phyloP scores from a whole-genome alignment of 2,797 vertebrate genomes.

The Pipistrellus pygmaeus region DNA sequence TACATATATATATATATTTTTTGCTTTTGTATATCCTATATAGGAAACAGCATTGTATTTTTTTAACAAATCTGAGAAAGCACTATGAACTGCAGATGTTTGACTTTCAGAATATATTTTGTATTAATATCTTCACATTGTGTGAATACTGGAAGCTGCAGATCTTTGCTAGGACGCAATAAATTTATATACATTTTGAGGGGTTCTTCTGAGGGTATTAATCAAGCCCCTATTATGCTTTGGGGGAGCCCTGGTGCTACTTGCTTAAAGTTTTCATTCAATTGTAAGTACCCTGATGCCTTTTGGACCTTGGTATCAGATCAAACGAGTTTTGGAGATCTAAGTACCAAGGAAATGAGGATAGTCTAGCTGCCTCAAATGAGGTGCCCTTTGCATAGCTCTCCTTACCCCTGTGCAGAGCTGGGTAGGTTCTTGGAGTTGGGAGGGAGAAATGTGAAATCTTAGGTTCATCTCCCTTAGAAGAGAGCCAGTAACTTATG shows the following conservation, averaged over 20 bases:
- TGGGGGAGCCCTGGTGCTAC: slow-evolving; percentile 82
- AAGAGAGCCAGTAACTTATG: slow-evolving; percentile 70
- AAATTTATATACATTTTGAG: slow-evolving; percentile 80
- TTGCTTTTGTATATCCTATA: slow-evolving; percentile 88
- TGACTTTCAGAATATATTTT: slow-evolving; percentile 83
- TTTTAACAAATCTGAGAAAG: slow-evolving; percentile 86
- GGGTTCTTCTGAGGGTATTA: slow-evolving; percentile 77
- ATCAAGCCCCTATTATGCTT: slow-evolving; percentile 75
- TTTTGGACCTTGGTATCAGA: slow-evolving; percentile 73
- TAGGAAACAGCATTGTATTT: slow-evolving; percentile 87
- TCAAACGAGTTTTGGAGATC: slow-evolving; percentile 65
- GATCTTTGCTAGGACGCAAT: slow-evolving; percentile 79
- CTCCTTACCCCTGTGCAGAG: slow-evolving; percentile 31
- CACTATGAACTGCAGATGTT: slow-evolving; percentile 83
- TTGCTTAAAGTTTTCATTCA: slow-evolving; percentile 75
- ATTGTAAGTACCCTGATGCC: slow-evolving; percentile 75
- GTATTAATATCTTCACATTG: slow-evolving; percentile 80
- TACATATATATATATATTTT: slow-evolving; percentile 83
- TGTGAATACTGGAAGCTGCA: slow-evolving; percentile 80
- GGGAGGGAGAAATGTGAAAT: slow-evolving; percentile 73
- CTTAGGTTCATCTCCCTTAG: slow-evolving; percentile 72
- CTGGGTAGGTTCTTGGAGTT: slow-evolving; percentile 58
- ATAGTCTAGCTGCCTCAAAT: slow-evolving; percentile 49
- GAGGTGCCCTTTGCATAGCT: slow-evolving; percentile 45
- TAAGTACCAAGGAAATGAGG: slow-evolving; percentile 68